These are phyloP conservation scores for Sebastes nivosus DNA, from an alignment of 2,797 vertebrate genomes.

Conservation along the genomic window DNA sequence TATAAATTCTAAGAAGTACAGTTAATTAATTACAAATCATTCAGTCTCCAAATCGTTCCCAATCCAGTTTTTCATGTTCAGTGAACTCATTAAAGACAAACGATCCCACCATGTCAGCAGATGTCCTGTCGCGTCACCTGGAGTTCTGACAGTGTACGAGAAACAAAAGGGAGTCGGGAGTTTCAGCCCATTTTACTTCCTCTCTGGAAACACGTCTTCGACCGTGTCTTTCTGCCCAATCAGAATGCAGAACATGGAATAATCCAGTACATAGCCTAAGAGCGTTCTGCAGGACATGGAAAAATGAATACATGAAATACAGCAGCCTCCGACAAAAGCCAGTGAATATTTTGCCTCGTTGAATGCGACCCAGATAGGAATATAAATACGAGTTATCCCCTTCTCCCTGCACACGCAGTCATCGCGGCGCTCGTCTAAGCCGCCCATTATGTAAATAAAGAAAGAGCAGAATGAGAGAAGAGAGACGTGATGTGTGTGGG, in stretches of 20 bases:
- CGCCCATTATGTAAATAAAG: constrained; percentile 61
- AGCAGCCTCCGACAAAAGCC: constrained; percentile 53
- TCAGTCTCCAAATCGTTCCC: not conserved
- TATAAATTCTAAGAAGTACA: not conserved
- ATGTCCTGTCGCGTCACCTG: not conserved
- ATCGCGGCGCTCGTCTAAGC: constrained; percentile 43
- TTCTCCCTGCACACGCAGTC: constrained; percentile 42
- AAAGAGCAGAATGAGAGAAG: constrained; percentile 11
- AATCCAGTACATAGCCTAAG: constrained; percentile 38
- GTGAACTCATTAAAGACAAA: not conserved
- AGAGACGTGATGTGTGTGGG: constrained; percentile 30
- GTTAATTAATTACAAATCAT: not conserved
- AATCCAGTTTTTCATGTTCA: not conserved
- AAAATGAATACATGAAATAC: constrained; percentile 51
- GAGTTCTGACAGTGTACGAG: not conserved
- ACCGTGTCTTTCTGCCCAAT: constrained; percentile 19
- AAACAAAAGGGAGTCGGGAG: not conserved
- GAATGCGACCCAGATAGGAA: constrained; percentile 59
- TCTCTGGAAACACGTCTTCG: constrained; percentile 17
- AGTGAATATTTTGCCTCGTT: constrained; percentile 32
- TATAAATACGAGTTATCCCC: constrained; percentile 47
- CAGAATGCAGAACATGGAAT: constrained; percentile 20
- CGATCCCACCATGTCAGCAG: not conserved
- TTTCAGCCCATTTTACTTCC: not conserved
- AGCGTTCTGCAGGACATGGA: constrained; percentile 42